These are phyloP conservation scores for Neodiprion fabricii DNA, from an alignment of 1,140 invertebrate genomes.

Conservation along the genomic window DNA sequence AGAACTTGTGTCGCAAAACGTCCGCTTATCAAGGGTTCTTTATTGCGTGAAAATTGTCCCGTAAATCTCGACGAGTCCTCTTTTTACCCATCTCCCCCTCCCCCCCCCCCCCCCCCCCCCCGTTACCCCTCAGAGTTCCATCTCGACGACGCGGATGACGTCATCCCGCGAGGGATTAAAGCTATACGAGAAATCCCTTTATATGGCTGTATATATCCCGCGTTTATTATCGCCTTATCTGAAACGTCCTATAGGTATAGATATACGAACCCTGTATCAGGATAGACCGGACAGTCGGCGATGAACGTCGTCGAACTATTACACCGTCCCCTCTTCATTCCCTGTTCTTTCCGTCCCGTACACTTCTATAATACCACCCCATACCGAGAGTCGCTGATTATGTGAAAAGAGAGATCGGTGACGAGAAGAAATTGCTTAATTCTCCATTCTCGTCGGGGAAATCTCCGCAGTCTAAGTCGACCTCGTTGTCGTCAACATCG, in stretches of 20 bases:
- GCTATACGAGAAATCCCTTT: too few species aligned
- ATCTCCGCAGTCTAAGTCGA: not conserved
- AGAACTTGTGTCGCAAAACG: not conserved
- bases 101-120: too few species aligned
- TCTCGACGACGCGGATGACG: too few species aligned
- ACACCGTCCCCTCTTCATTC: not conserved
- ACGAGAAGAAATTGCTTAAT: not conserved
- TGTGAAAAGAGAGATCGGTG: not conserved
- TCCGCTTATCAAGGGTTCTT: not conserved
- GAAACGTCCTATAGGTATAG: too few species aligned
- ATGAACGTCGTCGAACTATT: too few species aligned
- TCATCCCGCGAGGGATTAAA: too few species aligned
- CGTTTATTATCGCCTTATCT: too few species aligned
- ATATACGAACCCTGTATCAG: too few species aligned
- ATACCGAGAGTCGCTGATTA: not conserved
- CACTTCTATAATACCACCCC: not conserved
- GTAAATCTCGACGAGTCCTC: not conserved
- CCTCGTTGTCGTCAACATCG: not conserved
- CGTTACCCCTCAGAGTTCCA: too few species aligned
- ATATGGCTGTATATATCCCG: too few species aligned
- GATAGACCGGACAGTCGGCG: too few species aligned
- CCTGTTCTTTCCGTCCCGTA: not conserved
- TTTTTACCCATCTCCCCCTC: not conserved
- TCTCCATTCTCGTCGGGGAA: not conserved
- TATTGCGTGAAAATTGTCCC: constrained; percentile 5